Evolutionary conservation across 2,113 vertebrate genomes (phyloP).

Genomic region (Microcebus griseorufus): DNA sequence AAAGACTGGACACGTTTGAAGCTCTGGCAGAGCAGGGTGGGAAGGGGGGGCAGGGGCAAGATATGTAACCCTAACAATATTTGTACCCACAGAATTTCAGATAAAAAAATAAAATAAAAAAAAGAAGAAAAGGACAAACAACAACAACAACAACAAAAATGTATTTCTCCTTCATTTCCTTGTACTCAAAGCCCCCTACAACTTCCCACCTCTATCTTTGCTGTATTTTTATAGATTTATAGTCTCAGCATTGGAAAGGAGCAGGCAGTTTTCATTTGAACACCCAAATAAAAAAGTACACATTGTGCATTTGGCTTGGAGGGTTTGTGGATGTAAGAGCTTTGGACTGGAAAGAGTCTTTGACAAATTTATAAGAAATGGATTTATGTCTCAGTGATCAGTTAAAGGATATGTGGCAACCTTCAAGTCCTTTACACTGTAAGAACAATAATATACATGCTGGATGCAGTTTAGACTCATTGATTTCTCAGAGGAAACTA

Average conservation of each 20-base stretch:
- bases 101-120: too few relatives aligned
- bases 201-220: not conserved
- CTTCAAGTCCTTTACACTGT: not conserved
- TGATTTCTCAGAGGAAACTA: constrained; percentile 36
- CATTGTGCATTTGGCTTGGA: constrained; percentile 4
- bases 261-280: constrained; percentile 20
- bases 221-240: constrained; percentile 43
- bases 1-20: too few relatives aligned
- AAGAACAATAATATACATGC: not conserved
- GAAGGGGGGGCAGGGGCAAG: too few relatives aligned
- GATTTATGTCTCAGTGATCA: constrained; percentile 34
- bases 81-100: too few relatives aligned
- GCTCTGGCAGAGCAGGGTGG: too few relatives aligned
- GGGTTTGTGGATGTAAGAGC: not conserved
- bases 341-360: not conserved
- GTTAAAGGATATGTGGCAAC: not conserved
- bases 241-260: not conserved
- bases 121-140: too few relatives aligned
- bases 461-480: constrained; percentile 28
- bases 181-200: not conserved
- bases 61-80: too few relatives aligned
- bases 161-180: not conserved
- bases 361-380: constrained; percentile 49
- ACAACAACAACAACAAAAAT: not conserved
- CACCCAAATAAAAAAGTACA: constrained; percentile 50